Percentiles rank a stretch among this genome's conserved stretches.
phyloP scores from a whole-genome alignment of 2,888 invertebrate genomes.

The Drosophila emarginata region DNA sequence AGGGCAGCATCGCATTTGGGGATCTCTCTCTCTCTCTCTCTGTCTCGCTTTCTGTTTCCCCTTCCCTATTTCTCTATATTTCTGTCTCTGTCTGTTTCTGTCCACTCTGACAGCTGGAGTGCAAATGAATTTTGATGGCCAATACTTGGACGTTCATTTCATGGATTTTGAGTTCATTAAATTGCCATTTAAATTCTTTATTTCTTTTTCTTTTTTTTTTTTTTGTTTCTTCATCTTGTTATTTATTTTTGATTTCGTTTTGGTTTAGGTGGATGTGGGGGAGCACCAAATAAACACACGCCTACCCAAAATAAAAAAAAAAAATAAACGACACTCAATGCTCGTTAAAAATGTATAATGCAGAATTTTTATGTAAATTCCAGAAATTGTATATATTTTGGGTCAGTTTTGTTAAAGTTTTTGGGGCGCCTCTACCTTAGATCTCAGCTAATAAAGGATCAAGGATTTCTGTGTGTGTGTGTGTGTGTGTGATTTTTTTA shows the following conservation, averaged over 20 bases:
- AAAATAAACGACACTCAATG: constrained; percentile 19
- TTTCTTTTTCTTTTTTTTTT: constrained; percentile 52
- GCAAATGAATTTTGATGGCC: constrained; percentile 77
- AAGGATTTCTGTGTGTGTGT: constrained; percentile 40
- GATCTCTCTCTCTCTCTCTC: not conserved
- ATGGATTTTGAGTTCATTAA: constrained; percentile 77
- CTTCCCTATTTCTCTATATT: not conserved
- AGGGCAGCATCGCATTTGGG: constrained; percentile 19
- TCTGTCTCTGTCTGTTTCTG: too few relatives aligned
- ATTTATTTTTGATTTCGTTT: not conserved
- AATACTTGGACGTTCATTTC: constrained; percentile 66
- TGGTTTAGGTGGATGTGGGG: not conserved
- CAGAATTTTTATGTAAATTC: constrained; percentile 74
- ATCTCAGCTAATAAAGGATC: constrained; percentile 45
- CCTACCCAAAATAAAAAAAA: constrained; percentile 2
- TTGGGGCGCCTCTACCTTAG: constrained; percentile 50
- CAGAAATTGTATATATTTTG: constrained; percentile 55
- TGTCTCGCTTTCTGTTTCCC: not conserved
- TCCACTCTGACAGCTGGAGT: constrained; percentile 55
- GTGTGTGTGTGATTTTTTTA: constrained; percentile 8
- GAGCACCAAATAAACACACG: constrained; percentile 55
- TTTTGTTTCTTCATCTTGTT: not conserved
- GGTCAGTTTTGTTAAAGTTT: not conserved
- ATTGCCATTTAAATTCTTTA: constrained; percentile 73
- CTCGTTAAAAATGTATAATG: constrained; percentile 55